Evolutionary conservation across 1,140 invertebrate genomes (phyloP).

Genomic region (Drosophila tropicalis): DNA sequence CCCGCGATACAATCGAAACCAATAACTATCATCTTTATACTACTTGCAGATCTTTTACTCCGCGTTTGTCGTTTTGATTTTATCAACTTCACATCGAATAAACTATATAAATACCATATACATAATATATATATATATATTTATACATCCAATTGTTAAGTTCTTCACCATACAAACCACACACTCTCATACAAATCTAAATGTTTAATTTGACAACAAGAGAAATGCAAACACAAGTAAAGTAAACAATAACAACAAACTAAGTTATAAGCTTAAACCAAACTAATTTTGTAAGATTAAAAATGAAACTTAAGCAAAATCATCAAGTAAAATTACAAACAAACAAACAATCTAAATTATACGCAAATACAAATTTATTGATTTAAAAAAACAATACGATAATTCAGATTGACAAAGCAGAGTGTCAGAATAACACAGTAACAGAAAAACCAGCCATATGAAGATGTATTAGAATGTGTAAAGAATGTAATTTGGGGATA

Average conservation of each 20-base stretch:
- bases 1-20: conserved; percentile 32
- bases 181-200: conserved; percentile 21
- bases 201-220: conserved; percentile 39
- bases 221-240: conserved; percentile 14
- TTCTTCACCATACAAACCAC: conserved; percentile 35
- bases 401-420: conserved; percentile 1
- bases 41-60: conserved; percentile 61
- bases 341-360: conserved; percentile 7
- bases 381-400: conserved; percentile 30
- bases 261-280: conserved; percentile 53
- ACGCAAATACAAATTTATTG: conserved; percentile 43
- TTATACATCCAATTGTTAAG: conserved; percentile 32
- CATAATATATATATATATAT: conserved; percentile 21
- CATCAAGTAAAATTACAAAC: conserved; percentile 13
- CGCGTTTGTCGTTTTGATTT: conserved; percentile 68
- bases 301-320: conserved; percentile 35
- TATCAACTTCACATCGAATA: conserved; percentile 74
- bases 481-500: conserved; percentile 1
- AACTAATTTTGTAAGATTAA: conserved; percentile 58
- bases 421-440: neutral
- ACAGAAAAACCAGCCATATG: conserved; percentile 7
- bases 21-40: conserved; percentile 25
- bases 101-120: conserved; percentile 66
- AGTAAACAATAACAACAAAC: conserved; percentile 19
- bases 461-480: conserved; percentile 10